Evolutionary conservation across 2,797 vertebrate species (phyloP).

Genomic region (Agapornis canus): DNA sequence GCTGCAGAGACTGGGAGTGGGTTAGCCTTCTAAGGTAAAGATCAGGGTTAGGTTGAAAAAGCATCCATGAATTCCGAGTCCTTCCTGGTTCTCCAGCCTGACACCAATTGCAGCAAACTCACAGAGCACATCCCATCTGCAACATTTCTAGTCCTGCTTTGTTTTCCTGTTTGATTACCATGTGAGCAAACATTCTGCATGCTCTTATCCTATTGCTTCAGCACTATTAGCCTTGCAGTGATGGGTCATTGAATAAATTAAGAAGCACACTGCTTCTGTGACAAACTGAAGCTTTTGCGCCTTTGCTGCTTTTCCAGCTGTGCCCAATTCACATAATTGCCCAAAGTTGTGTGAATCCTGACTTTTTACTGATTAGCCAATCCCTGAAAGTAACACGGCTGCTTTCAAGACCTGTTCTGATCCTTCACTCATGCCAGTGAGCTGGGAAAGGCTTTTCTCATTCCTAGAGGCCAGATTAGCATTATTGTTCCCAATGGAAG

Average conservation of each 20-base stretch:
- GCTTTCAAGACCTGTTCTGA: slow-evolving; percentile 3
- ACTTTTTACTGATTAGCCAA: not conserved
- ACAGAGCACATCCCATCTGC: not conserved
- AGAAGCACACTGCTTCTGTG: not conserved
- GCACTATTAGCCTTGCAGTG: slow-evolving; percentile 13
- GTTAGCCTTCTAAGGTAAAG: not conserved
- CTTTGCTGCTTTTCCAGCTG: not conserved
- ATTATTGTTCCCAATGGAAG: not conserved
- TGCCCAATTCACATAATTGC: not conserved
- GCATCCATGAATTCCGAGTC: not conserved
- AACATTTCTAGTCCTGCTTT: not conserved
- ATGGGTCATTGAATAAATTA: slow-evolving; percentile 14
- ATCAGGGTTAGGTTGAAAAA: not conserved
- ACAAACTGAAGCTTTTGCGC: slow-evolving; percentile 16
- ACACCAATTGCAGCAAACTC: not conserved
- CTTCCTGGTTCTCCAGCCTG: not conserved
- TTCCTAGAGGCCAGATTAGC: not conserved
- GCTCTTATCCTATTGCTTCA: slow-evolving; percentile 33
- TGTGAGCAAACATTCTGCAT: not conserved
- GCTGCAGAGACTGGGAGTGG: not conserved
- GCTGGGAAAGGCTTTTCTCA: not conserved
- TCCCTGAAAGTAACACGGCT: not conserved
- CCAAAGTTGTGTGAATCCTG: not conserved
- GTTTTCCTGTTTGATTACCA: not conserved
- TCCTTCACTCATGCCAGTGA: not conserved